Base-by-base conservation (phyloP, 2,797 vertebrate genomes). In the Echeneis naucrates region DNA sequence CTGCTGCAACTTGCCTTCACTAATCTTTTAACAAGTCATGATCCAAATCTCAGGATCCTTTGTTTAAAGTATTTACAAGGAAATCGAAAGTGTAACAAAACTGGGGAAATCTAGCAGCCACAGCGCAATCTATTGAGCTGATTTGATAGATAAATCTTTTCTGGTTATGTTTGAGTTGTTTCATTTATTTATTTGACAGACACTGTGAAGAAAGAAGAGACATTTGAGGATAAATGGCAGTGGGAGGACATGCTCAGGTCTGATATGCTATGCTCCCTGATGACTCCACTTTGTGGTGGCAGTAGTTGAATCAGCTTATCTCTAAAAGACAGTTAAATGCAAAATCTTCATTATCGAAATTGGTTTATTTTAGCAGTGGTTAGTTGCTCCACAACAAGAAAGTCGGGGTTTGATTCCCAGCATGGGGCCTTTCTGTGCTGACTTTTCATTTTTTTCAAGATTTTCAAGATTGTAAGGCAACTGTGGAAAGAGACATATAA, bases 81-180 rank as follows among this genome's bases (percentile, higher is more conserved):
- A 68, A 40, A 47, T 55, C 16, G 21, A 70, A 56, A 51, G 30
- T 19, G 35, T 32, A 40, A 44, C 17, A 44, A 19, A 44, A 44
- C 40, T 3, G 40, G 16, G 38, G 16, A 42, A 42, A 42, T 17
- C 14, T 6, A 7, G 38, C 17, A 62, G 63, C 4, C 14, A 50
- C 9, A 17, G 30, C 12, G 19, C 17, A 35, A n/a, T 57, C 2
- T 52, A 14, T 9, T 44, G 12, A 68, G 2, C 23, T 37, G 16
- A 37, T 55, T 32, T 50, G 5, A 13, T 21, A n/a, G 35, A 60
- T 65, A 38, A 51, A 30, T 19, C 44, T 12, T 48, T 38, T 14
- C 4, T 17, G 40, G 16, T 17, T 40, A 5, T 5, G 2, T 40
- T 40, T 40, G 40, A 16, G 16, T 10, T 17, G 40, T 42, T 4